Evolutionary conservation across 2,888 invertebrate genomes (phyloP).

Genomic region (Napeogenes sylphis): DNA sequence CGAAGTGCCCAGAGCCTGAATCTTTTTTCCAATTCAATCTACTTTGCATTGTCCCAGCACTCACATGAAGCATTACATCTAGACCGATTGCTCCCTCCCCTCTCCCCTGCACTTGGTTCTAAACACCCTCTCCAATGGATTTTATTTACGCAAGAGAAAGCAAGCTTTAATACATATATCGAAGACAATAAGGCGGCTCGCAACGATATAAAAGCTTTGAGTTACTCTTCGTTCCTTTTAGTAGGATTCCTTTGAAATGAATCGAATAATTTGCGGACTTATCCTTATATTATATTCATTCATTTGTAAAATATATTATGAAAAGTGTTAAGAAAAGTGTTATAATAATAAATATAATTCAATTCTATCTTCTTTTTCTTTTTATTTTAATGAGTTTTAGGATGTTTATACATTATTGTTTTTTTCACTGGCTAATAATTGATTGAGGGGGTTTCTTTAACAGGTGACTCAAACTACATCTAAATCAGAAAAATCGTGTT

Average conservation of each 20-base stretch:
- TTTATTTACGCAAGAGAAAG: slow-evolving; percentile 78
- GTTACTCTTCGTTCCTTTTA: slow-evolving; percentile 74
- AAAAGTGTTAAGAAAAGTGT: slow-evolving; percentile 58
- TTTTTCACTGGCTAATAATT: no score
- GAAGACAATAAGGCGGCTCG: slow-evolving; percentile 75
- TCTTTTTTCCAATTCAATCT: slow-evolving; percentile 77
- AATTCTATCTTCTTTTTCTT: slow-evolving; percentile 28
- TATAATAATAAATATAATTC: slow-evolving; percentile 53
- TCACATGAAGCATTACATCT: slow-evolving; percentile 76
- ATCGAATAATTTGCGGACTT: slow-evolving; percentile 75
- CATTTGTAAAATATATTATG: slow-evolving; percentile 58
- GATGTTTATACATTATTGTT: slow-evolving; percentile 9
- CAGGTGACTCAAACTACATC: no score
- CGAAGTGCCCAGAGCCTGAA: slow-evolving; percentile 65
- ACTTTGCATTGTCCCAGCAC: slow-evolving; percentile 75
- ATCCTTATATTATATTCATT: slow-evolving; percentile 59
- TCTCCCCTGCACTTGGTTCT: slow-evolving; percentile 63
- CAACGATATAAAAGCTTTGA: slow-evolving; percentile 77
- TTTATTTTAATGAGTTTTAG: not conserved
- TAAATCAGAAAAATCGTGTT: slow-evolving; percentile 7
- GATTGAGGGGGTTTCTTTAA: no score
- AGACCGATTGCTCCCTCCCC: slow-evolving; percentile 44
- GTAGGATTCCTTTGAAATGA: slow-evolving; percentile 76
- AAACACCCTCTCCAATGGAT: slow-evolving; percentile 69
- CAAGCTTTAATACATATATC: slow-evolving; percentile 76